Evolutionary conservation across 2,888 invertebrate species (phyloP).

Genomic region (Plagodis dolabraria): DNA sequence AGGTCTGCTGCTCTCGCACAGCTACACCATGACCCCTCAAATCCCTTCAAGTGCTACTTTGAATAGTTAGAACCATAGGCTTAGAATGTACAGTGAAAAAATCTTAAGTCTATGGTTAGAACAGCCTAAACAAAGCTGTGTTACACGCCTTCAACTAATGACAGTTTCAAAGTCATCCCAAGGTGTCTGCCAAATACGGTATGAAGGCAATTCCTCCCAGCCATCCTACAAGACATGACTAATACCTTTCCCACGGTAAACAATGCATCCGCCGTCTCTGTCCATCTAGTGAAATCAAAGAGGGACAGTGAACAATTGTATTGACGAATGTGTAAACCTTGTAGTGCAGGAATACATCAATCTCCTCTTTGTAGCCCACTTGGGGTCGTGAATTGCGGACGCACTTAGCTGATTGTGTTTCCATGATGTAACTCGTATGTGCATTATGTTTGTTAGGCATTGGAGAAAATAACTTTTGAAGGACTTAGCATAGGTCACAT

Average conservation of each 20-base stretch:
- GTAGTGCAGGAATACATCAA: conserved; percentile 47
- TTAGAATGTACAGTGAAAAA: no score
- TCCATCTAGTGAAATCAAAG: conserved; percentile 22
- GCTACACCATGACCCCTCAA: no score
- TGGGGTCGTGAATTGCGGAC: conserved; percentile 17
- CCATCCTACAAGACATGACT: conserved; percentile 54
- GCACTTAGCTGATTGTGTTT: conserved; percentile 14
- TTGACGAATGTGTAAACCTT: conserved; percentile 46
- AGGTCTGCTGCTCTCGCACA: no score
- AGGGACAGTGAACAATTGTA: conserved; percentile 25
- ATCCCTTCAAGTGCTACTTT: no score
- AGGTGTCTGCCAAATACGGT: conserved; percentile 31
- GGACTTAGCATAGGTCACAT: background rate
- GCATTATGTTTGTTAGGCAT: conserved; percentile 4
- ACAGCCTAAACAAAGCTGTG: background rate
- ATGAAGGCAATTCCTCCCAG: conserved; percentile 41
- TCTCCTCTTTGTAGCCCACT: conserved; percentile 42
- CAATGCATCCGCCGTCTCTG: conserved; percentile 45
- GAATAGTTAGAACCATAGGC: no score
- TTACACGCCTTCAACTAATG: conserved; percentile 3
- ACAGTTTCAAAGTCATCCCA: conserved; percentile 19
- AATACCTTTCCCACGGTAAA: conserved; percentile 65
- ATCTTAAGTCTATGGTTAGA: no score
- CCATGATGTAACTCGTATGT: background rate
- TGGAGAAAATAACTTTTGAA: background rate